Evolutionary conservation across 2,888 invertebrate species (phyloP).

Genomic region (Morpho helenor): DNA sequence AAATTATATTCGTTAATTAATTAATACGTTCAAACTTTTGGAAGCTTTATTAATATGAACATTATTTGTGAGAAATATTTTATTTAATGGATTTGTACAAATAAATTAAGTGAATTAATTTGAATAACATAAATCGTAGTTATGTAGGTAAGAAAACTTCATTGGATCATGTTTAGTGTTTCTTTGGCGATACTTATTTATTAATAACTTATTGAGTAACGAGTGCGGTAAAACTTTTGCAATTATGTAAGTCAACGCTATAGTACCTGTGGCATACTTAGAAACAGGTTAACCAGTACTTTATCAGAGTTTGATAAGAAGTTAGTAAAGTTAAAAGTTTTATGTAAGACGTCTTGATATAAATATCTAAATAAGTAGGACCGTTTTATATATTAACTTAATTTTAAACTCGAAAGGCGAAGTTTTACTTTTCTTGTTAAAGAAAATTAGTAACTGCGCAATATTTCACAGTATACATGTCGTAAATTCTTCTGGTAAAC

Average conservation of each 20-base stretch:
- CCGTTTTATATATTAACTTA: too few species aligned
- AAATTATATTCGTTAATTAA: too few species aligned
- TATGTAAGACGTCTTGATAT: not conserved
- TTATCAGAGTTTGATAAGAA: not conserved
- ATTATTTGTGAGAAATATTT: too few species aligned
- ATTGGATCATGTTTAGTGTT: not conserved
- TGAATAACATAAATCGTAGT: too few species aligned
- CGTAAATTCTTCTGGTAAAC: constrained; percentile 1
- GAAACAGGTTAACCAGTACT: constrained; percentile 5
- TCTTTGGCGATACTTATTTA: constrained; percentile 9
- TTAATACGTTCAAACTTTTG: too few species aligned
- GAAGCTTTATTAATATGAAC: too few species aligned
- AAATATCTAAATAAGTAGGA: too few species aligned
- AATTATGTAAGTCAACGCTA: constrained; percentile 3
- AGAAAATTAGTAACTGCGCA: constrained; percentile 26
- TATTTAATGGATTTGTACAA: too few species aligned
- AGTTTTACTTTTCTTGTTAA: constrained; percentile 26
- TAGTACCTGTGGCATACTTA: constrained; percentile 2
- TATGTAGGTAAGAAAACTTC: too few species aligned
- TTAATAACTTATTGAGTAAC: constrained; percentile 5
- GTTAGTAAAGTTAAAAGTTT: not conserved
- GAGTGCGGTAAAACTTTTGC: constrained; percentile 4
- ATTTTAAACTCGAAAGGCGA: not conserved
- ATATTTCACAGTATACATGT: constrained; percentile 7
- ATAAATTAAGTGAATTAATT: too few species aligned